phyloP scores from a whole-genome alignment of 2,888 invertebrate species.

The Reticulitermes lucifugus region DNA sequence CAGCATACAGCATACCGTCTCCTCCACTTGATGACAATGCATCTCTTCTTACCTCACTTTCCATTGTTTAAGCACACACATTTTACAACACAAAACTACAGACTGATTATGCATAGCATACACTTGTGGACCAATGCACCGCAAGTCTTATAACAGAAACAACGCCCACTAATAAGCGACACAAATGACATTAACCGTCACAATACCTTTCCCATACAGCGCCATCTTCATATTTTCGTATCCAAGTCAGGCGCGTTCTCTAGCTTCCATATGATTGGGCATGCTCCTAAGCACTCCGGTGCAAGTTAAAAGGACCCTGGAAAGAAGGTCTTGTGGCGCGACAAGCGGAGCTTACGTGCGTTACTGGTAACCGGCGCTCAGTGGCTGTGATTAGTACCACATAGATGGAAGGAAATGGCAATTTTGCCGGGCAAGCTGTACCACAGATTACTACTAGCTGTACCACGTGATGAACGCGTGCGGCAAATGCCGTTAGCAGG shows the following conservation, averaged over 20 bases:
- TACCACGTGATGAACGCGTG: too few relatives aligned
- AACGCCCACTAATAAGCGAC: background rate
- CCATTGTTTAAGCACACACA: slow-evolving; percentile 28
- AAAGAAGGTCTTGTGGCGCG: too few relatives aligned
- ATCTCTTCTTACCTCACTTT: slow-evolving; percentile 21
- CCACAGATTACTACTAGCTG: too few relatives aligned
- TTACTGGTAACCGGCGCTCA: too few relatives aligned
- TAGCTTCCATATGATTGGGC: background rate
- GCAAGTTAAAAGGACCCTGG: too few relatives aligned
- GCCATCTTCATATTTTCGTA: slow-evolving; percentile 10
- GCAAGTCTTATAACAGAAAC: background rate
- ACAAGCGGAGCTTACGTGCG: too few relatives aligned
- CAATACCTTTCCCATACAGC: background rate
- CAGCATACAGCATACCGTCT: background rate
- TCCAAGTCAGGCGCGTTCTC: background rate
- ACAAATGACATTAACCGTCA: background rate
- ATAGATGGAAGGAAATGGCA: too few relatives aligned
- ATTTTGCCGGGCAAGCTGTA: too few relatives aligned
- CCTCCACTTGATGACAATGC: background rate
- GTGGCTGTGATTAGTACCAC: too few relatives aligned
- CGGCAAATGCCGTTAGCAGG: too few relatives aligned
- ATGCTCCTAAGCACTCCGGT: too few relatives aligned
- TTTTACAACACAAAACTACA: background rate
- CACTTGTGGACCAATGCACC: background rate
- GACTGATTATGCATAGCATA: background rate